Evolutionary conservation across 2,888 invertebrate species (phyloP), one percentile per base, ranked within the genome.

Genomic region (Oscheius sp.): DNA sequence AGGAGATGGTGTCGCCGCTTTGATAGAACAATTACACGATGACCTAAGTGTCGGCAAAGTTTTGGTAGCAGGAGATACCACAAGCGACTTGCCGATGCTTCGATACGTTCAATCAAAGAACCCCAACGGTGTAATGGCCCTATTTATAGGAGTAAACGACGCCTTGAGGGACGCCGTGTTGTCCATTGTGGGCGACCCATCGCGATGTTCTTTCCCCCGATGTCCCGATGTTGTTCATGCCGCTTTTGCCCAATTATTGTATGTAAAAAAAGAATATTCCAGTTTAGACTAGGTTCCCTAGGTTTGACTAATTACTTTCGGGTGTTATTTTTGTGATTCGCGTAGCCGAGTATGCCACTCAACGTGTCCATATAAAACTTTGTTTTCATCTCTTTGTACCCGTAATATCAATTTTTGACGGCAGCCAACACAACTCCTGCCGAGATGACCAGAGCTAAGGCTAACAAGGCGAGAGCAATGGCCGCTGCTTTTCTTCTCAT

Each of bases 161-260:
- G 66, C 61, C 9, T 76, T 87, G 18, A 74, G 80, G 66, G 52
- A 80, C 41, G 72, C 69, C 9, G 85, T 87, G 0, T 53, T 69
- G 7, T 71, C 78, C 21, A 75, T 83, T 3, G 80, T 87, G 9
- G 72, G 73, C 7, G 84, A 85, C 52, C 74, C 73, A 13, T 63
- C 69, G 13, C 80, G 83, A 3, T 76, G 76, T 35, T 84, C 84
- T 71, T 87, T 87, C 74, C 84, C 88, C 53, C 83, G 86, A 0
- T 85, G 84, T 59, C 88, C 88, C 7, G 88, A 88, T 72, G 88
- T 88, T 6, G 82, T 86, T 7, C 88, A 88, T 74, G 86, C 85
- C 3, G 86, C 87, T 49, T 85, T 88, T 76, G 78, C 83, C 18
- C 78, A 74, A 27, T 63, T 83, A 46, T 72, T 82, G 2, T 23